Evolutionary conservation across 2,797 vertebrate species (phyloP), one percentile per base, ranked within the genome.

Genomic region (Distichodus sexfasciatus): DNA sequence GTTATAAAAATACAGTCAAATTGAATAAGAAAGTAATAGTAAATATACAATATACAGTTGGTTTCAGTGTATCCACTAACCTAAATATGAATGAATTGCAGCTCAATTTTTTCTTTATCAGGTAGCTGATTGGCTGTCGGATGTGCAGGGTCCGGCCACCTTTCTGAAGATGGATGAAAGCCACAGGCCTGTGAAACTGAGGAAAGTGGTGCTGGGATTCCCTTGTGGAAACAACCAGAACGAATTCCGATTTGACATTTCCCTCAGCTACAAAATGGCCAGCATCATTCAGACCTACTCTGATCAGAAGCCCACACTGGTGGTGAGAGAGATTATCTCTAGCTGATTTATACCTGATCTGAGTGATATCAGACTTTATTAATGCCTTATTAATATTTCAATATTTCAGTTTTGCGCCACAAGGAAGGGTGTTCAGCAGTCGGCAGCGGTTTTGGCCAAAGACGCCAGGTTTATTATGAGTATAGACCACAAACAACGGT

Each of bases 371-470:
- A n/a, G n/a, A n/a, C n/a, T n/a, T n/a, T n/a, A n/a, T n/a, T n/a
- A n/a, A n/a, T n/a, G n/a, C n/a, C n/a, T n/a, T n/a, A n/a, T n/a
- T n/a, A n/a, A n/a, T n/a, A n/a, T n/a, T n/a, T n/a, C n/a, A n/a
- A n/a, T n/a, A n/a, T n/a, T n/a, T n/a, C n/a, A 99, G 97, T 98
- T 99, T 86, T 99, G 97, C 90, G 93, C 96, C 46, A 99, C 96
- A 55, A 94, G 96, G 78, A 99, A 97, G 92, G 95, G 97, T 85
- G 94, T 90, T 51, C 97, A 99, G 78, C 96, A 98, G 76, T 93
- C 96, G 1, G 95, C 96, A 77, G 83, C 91, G 76, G 87, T 98
- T 83, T 87, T 99, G 76, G 91, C 93, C 64, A 98, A 98, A 85
- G 95, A 98, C 76, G 92, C 94, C 69, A 93, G 91, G 67, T 98